A percentile compares a stretch with the other conserved stretches of the same genome.
Conservation (phyloP, 2,888 invertebrate genomes). For the Macaria notata region DNA sequence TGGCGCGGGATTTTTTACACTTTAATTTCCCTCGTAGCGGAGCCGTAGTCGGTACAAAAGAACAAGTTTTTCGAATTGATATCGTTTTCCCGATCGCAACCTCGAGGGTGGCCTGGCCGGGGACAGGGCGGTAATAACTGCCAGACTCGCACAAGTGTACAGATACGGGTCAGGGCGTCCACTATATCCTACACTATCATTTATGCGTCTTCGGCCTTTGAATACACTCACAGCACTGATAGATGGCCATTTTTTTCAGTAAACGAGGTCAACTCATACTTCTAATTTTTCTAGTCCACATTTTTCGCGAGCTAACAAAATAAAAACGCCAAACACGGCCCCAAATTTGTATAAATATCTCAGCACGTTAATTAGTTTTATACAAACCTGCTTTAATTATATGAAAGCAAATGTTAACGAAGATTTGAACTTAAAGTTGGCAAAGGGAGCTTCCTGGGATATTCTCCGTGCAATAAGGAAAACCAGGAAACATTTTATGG, state of each 20-base stretch:
- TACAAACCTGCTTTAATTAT: conserved; percentile 14
- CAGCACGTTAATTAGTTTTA: conserved; percentile 7
- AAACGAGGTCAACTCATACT: conserved; percentile 1
- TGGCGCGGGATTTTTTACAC: conserved; percentile 36
- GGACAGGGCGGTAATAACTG: conserved; percentile 51
- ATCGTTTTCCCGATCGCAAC: conserved; percentile 60
- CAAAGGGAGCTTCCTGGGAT: conserved; percentile 8
- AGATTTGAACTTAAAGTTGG: conserved; percentile 1
- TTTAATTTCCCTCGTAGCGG: conserved; percentile 55
- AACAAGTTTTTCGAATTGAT: conserved; percentile 59
- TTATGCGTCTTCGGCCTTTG: conserved; percentile 26
- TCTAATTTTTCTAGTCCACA: not conserved
- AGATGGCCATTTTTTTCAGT: conserved; percentile 8
- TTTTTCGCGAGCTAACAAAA: too few relatives aligned
- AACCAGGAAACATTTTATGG: conserved; percentile 22
- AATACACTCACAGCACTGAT: conserved; percentile 22
- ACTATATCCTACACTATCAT: conserved; percentile 24
- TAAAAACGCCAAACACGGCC: too few relatives aligned
- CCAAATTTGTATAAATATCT: conserved; percentile 1
- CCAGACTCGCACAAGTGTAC: conserved; percentile 11
- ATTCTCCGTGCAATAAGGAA: conserved; percentile 16
- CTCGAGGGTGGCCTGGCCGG: conserved; percentile 35
- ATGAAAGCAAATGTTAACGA: conserved; percentile 1
- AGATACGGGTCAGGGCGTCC: conserved; percentile 25
- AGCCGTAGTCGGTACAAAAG: conserved; percentile 40